A percentile compares a stretch with the other conserved stretches of the same genome.
Evolutionary conservation across 2,797 vertebrate genomes (phyloP).

Genomic region (Eospalax fontanierii): DNA sequence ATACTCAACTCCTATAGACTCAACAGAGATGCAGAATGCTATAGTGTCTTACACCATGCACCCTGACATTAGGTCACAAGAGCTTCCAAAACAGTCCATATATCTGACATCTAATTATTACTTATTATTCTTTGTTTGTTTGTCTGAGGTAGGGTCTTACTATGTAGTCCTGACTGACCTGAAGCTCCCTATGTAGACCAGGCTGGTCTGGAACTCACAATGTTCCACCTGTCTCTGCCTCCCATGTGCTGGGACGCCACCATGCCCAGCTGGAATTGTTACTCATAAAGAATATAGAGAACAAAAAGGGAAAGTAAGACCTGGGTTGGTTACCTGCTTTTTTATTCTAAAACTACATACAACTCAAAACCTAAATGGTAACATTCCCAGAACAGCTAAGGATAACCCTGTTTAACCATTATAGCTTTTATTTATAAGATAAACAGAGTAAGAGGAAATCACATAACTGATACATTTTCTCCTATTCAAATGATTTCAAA

Average conservation of each 20-base stretch:
- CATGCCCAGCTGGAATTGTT: not conserved
- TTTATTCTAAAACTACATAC: conserved; percentile 36
- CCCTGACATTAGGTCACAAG: not conserved
- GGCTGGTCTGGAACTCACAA: too few relatives aligned
- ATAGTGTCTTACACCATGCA: not conserved
- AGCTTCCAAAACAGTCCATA: conserved; percentile 44
- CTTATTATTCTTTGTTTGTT: too few relatives aligned
- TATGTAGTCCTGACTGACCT: too few relatives aligned
- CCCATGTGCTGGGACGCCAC: too few relatives aligned
- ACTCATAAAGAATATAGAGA: conserved; percentile 21
- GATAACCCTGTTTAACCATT: conserved; percentile 36
- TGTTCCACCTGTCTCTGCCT: too few relatives aligned
- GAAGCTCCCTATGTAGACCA: too few relatives aligned
- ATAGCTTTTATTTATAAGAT: conserved; percentile 45
- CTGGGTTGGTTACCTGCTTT: not conserved
- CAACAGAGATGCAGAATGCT: not conserved
- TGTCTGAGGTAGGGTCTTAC: too few relatives aligned
- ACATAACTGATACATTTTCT: not conserved
- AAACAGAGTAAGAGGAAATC: conserved; percentile 8
- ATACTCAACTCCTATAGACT: not conserved
- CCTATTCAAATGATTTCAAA: conserved; percentile 31
- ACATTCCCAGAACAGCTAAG: not conserved
- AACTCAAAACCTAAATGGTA: not conserved
- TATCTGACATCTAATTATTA: conserved; percentile 26
- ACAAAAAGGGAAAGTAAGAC: conserved; percentile 47